Evolutionary conservation across 2,888 invertebrate genomes (phyloP).

Genomic region (Sthenelais limicola): DNA sequence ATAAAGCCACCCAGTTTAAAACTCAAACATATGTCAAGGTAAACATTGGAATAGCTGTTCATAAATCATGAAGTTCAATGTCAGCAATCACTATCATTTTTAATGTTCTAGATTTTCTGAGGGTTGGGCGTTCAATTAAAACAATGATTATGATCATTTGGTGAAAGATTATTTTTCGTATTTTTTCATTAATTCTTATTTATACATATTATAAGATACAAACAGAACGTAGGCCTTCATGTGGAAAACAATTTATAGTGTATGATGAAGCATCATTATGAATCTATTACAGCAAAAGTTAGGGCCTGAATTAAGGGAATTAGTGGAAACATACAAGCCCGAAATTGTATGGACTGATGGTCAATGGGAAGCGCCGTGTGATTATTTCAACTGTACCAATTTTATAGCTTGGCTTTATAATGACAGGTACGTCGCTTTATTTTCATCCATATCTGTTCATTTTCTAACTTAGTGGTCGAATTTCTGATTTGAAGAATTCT

Average conservation of each 20-base stretch:
- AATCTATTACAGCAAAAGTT: conserved; percentile 38
- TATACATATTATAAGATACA: too few species aligned
- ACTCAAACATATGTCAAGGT: conserved; percentile 78
- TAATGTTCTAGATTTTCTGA: too few species aligned
- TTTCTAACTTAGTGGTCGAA: too few species aligned
- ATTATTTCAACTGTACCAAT: conserved; percentile 60
- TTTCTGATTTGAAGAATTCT: too few species aligned
- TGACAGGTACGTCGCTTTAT: too few species aligned
- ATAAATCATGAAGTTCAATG: too few species aligned
- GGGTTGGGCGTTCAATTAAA: too few species aligned
- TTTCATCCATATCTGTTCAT: too few species aligned
- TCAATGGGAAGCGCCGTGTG: conserved; percentile 57
- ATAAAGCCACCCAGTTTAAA: conserved; percentile 75
- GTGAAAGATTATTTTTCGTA: too few species aligned
- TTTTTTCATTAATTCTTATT: too few species aligned
- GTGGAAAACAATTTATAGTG: neutral
- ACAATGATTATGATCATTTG: too few species aligned
- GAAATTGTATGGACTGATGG: conserved; percentile 53
- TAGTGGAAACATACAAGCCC: conserved; percentile 48
- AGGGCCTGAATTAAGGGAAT: conserved; percentile 80
- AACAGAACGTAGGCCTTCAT: neutral
- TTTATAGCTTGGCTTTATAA: conserved; percentile 66
- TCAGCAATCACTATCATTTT: too few species aligned
- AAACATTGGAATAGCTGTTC: neutral
- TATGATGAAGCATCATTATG: neutral